Evolutionary conservation across 2,113 vertebrate genomes (phyloP).

Genomic region (Microcebus ravelobensis): DNA sequence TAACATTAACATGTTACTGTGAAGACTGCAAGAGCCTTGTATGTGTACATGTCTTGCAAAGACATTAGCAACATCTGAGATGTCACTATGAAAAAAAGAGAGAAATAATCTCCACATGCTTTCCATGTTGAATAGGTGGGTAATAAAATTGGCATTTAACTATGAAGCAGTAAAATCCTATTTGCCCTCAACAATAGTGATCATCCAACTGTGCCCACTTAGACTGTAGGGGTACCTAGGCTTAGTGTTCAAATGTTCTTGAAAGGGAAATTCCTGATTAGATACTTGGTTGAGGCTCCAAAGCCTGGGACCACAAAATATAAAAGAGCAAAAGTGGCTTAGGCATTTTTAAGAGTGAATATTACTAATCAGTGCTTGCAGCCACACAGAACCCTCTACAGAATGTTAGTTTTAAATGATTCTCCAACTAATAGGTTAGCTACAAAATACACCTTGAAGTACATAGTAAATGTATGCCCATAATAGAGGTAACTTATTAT

Average conservation of each 20-base stretch:
- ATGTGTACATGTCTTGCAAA: background rate
- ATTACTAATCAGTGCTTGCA: background rate
- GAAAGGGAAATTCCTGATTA: background rate
- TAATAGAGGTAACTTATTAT: background rate
- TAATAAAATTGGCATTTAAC: background rate
- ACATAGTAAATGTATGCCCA: background rate
- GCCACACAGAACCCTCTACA: background rate
- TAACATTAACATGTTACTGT: background rate
- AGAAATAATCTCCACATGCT: background rate
- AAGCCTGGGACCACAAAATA: background rate
- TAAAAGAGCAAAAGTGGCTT: background rate
- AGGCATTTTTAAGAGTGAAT: background rate
- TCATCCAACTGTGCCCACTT: background rate
- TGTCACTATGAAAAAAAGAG: background rate
- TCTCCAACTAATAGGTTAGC: background rate
- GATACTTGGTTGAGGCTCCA: background rate
- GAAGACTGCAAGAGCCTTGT: background rate
- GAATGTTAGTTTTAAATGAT: background rate
- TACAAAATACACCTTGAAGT: background rate
- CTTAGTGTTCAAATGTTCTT: background rate
- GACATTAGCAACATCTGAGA: background rate
- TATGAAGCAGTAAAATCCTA: background rate
- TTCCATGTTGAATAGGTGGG: background rate
- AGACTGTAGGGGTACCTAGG: background rate
- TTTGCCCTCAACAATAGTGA: background rate